Percentiles rank a stretch among this genome's conserved stretches.
These are phyloP conservation scores for Xiphophorus couchianus DNA, from an alignment of 2,113 vertebrate species.

Conservation along the genomic window DNA sequence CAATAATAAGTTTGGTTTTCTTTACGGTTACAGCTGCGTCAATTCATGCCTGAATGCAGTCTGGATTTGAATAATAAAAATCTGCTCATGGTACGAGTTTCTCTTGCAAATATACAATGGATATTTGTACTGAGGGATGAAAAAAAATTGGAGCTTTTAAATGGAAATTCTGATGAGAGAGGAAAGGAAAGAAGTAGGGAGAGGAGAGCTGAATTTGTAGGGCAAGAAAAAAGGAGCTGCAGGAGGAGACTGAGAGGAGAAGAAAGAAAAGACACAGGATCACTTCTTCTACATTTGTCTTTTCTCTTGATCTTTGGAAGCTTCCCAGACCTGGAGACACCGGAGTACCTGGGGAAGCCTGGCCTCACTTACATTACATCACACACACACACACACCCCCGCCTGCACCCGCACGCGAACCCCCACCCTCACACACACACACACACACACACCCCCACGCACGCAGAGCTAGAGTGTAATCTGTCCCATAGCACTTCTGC, in stretches of 20 bases:
- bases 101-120: not conserved
- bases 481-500: conserved; percentile 63
- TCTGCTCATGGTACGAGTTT: not conserved
- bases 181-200: not conserved
- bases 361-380: conserved; percentile 48
- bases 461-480: conserved; percentile 51
- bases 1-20: not conserved
- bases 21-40: not conserved
- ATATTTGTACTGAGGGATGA: not conserved
- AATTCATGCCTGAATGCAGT: not conserved
- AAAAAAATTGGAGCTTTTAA: not conserved
- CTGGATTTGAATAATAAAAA: not conserved
- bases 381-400: too few relatives aligned
- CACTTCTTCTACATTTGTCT: conserved; percentile 2
- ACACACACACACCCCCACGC: conserved; percentile 41
- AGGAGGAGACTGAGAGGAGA: not conserved
- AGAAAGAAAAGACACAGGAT: conserved; percentile 4
- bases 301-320: conserved; percentile 30
- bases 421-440: conserved; percentile 19
- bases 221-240: not conserved
- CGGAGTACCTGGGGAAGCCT: conserved; percentile 58
- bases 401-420: not conserved
- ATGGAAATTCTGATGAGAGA: conserved; percentile 36
- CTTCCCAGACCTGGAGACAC: conserved; percentile 52
- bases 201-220: conserved; percentile 1